These are phyloP conservation scores for Polydrusus pterygomalis DNA, from an alignment of 2,888 invertebrate genomes.

Conservation along the genomic window DNA sequence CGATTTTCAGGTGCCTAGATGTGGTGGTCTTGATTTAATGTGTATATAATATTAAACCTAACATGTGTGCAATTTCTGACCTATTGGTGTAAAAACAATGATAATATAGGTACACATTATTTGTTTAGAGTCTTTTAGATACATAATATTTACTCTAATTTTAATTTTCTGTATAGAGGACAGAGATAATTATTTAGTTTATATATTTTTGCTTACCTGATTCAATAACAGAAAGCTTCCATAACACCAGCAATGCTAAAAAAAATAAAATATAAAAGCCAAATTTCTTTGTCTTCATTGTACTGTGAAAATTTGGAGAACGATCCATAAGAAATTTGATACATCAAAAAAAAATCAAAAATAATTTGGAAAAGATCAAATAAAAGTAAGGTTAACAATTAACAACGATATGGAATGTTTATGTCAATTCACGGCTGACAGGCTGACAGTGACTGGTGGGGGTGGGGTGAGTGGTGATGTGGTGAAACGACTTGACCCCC, in stretches of 20 bases:
- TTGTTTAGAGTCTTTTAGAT: no score
- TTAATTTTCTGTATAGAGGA: background rate
- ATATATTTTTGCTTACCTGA: slow-evolving; percentile 56
- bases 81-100: no score
- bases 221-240: slow-evolving; percentile 61
- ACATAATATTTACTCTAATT: no score
- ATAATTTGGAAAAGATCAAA: background rate
- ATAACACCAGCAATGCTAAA: slow-evolving; percentile 63
- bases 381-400: slow-evolving; percentile 10
- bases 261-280: slow-evolving; percentile 63
- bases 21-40: no score
- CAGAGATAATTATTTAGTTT: background rate
- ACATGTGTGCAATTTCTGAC: no score
- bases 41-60: no score
- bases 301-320: slow-evolving; percentile 58
- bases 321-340: slow-evolving; percentile 59
- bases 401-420: no score
- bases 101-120: background rate
- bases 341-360: slow-evolving; percentile 1
- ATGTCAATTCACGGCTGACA: no score
- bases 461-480: no score
- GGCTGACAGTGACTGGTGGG: no score
- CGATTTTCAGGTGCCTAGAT: no score
- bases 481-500: no score
- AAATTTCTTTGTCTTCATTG: slow-evolving; percentile 60